Conservation (phyloP, 2,888 invertebrate species). For the Megalurothrips usitatus region DNA sequence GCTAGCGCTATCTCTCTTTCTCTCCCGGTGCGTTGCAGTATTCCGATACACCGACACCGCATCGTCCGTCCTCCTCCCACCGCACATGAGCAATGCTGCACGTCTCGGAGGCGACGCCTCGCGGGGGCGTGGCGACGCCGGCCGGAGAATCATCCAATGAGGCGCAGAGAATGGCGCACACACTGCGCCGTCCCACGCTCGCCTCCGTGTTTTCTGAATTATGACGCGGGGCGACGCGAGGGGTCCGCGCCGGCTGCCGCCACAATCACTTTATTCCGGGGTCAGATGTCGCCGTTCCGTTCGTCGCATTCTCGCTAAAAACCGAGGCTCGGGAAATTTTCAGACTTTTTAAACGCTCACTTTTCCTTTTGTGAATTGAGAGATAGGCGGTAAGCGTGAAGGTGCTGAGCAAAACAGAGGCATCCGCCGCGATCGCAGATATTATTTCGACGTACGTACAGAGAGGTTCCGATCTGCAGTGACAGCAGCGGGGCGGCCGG, state of each 20-base stretch:
- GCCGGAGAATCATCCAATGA: not conserved
- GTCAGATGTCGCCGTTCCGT: not conserved
- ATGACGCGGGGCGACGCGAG: not conserved
- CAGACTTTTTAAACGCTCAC: too few species aligned
- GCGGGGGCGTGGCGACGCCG: not conserved
- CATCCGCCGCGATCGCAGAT: too few species aligned
- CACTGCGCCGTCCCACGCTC: conserved; percentile 12
- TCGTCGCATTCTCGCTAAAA: not conserved
- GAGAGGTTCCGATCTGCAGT: too few species aligned
- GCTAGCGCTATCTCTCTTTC: too few species aligned
- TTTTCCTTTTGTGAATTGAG: too few species aligned
- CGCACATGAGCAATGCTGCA: not conserved
- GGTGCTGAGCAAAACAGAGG: too few species aligned
- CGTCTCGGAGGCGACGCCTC: not conserved
- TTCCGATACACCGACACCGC: not conserved
- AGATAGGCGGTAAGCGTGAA: too few species aligned
- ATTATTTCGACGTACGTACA: too few species aligned
- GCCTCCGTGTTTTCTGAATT: conserved; percentile 1
- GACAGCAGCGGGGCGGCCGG: too few species aligned
- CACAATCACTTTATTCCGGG: conserved; percentile 12
- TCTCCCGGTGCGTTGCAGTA: too few species aligned
- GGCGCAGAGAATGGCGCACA: conserved; percentile 16
- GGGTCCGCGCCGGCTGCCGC: not conserved
- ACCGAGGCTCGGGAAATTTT: too few species aligned
- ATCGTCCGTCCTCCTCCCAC: not conserved